Percentiles rank a stretch among this genome's conserved stretches.
phyloP scores from a whole-genome alignment of 2,888 invertebrate species.

The Dryomyza anilis region DNA sequence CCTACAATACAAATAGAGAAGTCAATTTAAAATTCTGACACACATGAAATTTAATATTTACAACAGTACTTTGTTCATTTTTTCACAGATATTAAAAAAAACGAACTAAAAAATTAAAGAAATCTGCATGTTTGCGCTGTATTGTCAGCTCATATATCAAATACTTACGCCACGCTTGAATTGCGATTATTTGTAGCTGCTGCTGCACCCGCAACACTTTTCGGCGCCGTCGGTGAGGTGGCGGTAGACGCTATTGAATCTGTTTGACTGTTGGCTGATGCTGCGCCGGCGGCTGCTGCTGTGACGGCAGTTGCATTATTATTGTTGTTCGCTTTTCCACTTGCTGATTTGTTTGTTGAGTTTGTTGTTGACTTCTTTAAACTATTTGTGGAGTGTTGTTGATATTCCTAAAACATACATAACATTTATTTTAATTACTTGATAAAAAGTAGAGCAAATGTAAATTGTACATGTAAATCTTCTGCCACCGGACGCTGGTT shows the following conservation, averaged over 20 bases:
- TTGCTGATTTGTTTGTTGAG: constrained; percentile 46
- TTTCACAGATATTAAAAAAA: no score
- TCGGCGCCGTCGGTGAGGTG: constrained; percentile 25
- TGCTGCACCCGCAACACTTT: constrained; percentile 43
- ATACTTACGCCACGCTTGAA: constrained; percentile 69
- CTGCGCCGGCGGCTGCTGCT: constrained; percentile 50
- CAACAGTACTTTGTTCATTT: not conserved
- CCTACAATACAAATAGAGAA: constrained; percentile 55
- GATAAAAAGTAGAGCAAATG: constrained; percentile 20
- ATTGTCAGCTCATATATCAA: constrained; percentile 27
- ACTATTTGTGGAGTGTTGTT: constrained; percentile 61
- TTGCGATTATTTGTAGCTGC: constrained; percentile 64
- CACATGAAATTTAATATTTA: not conserved
- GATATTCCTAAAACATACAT: constrained; percentile 64
- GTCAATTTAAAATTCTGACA: not conserved
- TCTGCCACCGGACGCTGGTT: constrained; percentile 95
- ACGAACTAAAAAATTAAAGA: not conserved
- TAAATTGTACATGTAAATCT: constrained; percentile 75
- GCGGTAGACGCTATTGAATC: constrained; percentile 25
- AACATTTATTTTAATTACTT: constrained; percentile 9
- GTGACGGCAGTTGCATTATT: constrained; percentile 56
- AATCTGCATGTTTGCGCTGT: not conserved
- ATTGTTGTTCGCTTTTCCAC: constrained; percentile 43
- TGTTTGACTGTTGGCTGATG: constrained; percentile 9
- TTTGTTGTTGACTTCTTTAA: constrained; percentile 53